Evolutionary conservation across 2,888 invertebrate species (phyloP).

Genomic region (Drosophila seclusa): DNA sequence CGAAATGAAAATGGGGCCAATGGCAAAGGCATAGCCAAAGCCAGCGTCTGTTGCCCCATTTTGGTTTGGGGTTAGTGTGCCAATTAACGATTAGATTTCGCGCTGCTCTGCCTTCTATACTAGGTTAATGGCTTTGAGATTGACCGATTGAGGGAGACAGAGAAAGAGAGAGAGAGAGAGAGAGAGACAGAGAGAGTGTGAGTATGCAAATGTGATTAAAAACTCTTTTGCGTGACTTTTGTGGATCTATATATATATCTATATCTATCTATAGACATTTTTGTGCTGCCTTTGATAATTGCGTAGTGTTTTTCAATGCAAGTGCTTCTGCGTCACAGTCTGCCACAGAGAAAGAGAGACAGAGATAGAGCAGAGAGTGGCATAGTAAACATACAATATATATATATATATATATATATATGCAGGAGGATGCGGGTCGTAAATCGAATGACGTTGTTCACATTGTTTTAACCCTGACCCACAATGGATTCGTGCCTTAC

Average conservation of each 20-base stretch:
- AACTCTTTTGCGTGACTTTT: slow-evolving; percentile 16
- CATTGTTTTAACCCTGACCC: slow-evolving; percentile 45
- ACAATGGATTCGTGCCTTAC: slow-evolving; percentile 8
- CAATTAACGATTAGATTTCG: slow-evolving; percentile 75
- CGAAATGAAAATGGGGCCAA: slow-evolving; percentile 69
- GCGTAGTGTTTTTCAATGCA: slow-evolving; percentile 26
- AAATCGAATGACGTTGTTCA: slow-evolving; percentile 43
- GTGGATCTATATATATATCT: slow-evolving; percentile 55
- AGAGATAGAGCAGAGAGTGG: neutral
- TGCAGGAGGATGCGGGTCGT: slow-evolving; percentile 42
- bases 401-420: neutral
- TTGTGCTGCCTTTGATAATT: slow-evolving; percentile 36
- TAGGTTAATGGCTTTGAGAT: slow-evolving; percentile 65
- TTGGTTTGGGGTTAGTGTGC: slow-evolving; percentile 76
- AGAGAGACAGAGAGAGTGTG: neutral
- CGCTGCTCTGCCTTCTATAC: slow-evolving; percentile 4
- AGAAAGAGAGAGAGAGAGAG: neutral
- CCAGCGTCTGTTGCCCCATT: slow-evolving; percentile 36
- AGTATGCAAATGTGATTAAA: slow-evolving; percentile 61
- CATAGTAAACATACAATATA: slow-evolving; percentile 7
- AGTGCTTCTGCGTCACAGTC: slow-evolving; percentile 51
- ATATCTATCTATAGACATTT: slow-evolving; percentile 6
- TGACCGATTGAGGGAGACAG: neutral
- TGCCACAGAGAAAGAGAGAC: neutral
- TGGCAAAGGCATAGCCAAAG: slow-evolving; percentile 53